Base-by-base conservation (phyloP, 2,888 invertebrate genomes). In the Syritta pipiens region DNA sequence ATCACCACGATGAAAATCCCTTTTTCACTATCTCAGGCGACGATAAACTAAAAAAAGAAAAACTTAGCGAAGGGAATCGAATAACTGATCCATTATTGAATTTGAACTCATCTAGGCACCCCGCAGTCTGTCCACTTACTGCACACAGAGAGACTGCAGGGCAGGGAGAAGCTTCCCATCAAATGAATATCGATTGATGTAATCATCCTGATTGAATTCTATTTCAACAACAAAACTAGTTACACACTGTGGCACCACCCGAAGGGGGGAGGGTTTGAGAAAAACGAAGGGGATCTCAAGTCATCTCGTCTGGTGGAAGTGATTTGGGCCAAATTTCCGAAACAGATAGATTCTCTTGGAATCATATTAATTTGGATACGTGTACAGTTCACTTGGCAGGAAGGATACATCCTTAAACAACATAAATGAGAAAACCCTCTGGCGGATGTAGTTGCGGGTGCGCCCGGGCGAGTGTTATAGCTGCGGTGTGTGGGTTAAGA, bases 171-270 rank as follows among this genome's bases (percentile, higher is more conserved):
- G 30, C 28, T 68, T 75, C 12, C 14, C 10, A 42, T 75, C 42
- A 75, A 75, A 55, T 62, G 60, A 68, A 37, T 68, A 75, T 68
- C 62, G 75, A 68, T 75, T 68, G 67, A 46, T 75, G 68, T 59
- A 67, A 75, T 68, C 48, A 46, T 48, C 46, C 32, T 67, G 60
- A 67, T 67, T 75, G 53, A 60, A 75, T 68, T 20, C 46, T 24
- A 46, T 60, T 20, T 60, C 17, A 57, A 14, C 49, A 32, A 57
- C 46, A n/a, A 46, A 53, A 51, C 53, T 49, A 22, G 10, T 32
- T 57, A 53, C 28, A 37, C 9, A 22, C 24, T n/a, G 46, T 40
- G 40, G n/a, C 14, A 40, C 30, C 12, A 63, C 24, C 55, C 55
- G 46, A n/a, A n/a, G n/a, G n/a, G n/a, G n/a, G n/a, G n/a, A n/a